Base-by-base conservation (phyloP, 2,888 invertebrate species). In the Napeogenes inachia region DNA sequence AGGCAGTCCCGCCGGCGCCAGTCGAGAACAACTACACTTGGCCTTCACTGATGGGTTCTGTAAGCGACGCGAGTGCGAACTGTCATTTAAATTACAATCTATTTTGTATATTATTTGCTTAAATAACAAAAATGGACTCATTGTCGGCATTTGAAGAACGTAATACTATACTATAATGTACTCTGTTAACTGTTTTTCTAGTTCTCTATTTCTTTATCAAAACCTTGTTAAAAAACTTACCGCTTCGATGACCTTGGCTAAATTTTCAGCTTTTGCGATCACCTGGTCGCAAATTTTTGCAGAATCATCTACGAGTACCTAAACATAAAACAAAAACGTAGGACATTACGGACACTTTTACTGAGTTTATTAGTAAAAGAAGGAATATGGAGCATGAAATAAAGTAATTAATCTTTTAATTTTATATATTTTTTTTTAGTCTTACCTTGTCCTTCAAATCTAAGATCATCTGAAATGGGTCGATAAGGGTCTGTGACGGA, bases 281-380 rank as follows among this genome's bases (percentile, higher is more conserved):
- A 89, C 69, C 33, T 75, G 75, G 5, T 86, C 87, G 0, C 74
- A 79, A 0, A 81, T 75, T 67, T 88, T 89, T 0, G 59, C 67
- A 0, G 84, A 71, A 8, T 89, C 85, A 45, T 89, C 92, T 0
- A 89, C 78, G 2, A 91, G 63, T 6, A 84, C 45, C 88, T 88
- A 74, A 54, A 12, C 21, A 10, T 12, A 4, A 55, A n/a, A 47
- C 45, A 5, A 2, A 35, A 54, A 13, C 12, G 6, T 32, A 33
- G 2, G 2, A 32, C 3, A 3, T 46, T 13, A 13, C 5, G 6
- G 6, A 35, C 6, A 35, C 35, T 35, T 5, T 5, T 35, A 35
- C 4, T 5, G 35, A 35, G 35, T 35, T 35, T 35, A 1, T 5
- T 35, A 35, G 35, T 35, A 35, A 21, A 21, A 21, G 0, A 21